phyloP scores from a whole-genome alignment of 92 coral and sea anemone genomes.

The Epizoanthus stellaris region DNA sequence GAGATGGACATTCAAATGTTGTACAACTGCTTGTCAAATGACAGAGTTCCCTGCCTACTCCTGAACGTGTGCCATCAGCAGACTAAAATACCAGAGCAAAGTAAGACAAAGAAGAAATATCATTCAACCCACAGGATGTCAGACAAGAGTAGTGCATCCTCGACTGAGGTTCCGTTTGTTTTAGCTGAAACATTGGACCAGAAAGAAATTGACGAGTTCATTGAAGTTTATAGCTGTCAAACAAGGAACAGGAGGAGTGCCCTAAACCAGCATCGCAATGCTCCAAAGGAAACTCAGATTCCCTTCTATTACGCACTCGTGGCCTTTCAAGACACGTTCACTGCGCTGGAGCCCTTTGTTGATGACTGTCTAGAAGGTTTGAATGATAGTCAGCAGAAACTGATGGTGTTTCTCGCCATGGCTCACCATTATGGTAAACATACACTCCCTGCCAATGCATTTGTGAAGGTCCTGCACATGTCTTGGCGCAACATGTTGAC shows the following conservation, averaged over 20 bases:
- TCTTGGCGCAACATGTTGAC: conserved; percentile 38
- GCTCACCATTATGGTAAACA: conserved; percentile 68
- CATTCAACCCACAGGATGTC: not conserved
- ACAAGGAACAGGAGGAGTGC: conserved; percentile 16
- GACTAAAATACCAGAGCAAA: too few species aligned
- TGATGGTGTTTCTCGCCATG: conserved; percentile 66
- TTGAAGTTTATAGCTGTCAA: conserved; percentile 48
- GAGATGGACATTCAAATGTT: conserved; percentile 61
- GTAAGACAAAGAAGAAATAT: not conserved
- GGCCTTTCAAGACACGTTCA: conserved; percentile 62
- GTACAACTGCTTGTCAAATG: conserved; percentile 58
- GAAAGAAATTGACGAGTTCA: conserved; percentile 34
- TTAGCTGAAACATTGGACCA: conserved; percentile 50
- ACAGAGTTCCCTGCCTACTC: conserved; percentile 63
- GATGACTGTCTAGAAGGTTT: conserved; percentile 54
- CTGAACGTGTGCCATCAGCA: conserved; percentile 54
- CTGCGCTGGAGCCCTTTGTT: conserved; percentile 67
- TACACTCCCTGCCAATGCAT: conserved; percentile 30
- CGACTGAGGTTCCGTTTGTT: not conserved
- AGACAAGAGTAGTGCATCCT: conserved; percentile 20
- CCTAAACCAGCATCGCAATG: conserved; percentile 34
- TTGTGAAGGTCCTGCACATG: conserved; percentile 38
- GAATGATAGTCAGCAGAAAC: not conserved
- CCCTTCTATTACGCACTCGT: conserved; percentile 70
- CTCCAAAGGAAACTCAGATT: conserved; percentile 55